phyloP scores from a whole-genome alignment of 2,797 vertebrate species.

The Enteromius radiatus region DNA sequence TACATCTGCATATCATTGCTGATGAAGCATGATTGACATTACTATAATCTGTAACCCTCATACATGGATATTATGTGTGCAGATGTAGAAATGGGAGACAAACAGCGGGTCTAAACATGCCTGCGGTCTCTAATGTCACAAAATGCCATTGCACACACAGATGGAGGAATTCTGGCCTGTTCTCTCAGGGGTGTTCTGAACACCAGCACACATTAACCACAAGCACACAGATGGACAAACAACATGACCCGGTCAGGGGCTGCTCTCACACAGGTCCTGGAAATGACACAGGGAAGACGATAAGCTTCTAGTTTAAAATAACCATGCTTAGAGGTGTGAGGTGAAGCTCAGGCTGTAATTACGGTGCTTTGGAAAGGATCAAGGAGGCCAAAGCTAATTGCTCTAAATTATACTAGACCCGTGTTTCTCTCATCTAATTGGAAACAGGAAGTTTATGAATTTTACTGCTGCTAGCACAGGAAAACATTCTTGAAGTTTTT shows the following conservation, averaged over 20 bases:
- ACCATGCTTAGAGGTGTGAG: slow-evolving; percentile 40
- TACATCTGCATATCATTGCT: neutral
- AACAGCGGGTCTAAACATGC: neutral
- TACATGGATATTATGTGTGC: neutral
- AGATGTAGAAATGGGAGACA: neutral
- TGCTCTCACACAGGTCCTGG: slow-evolving; percentile 26
- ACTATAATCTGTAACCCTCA: neutral
- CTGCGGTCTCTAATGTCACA: slow-evolving; percentile 15
- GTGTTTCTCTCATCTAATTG: slow-evolving; percentile 48
- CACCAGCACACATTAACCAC: slow-evolving; percentile 41
- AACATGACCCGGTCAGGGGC: slow-evolving; percentile 16
- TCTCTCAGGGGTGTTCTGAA: slow-evolving; percentile 21
- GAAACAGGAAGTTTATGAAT: slow-evolving; percentile 22
- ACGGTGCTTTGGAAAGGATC: slow-evolving; percentile 49
- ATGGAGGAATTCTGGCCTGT: slow-evolving; percentile 10
- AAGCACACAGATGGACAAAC: slow-evolving; percentile 30
- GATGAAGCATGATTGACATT: neutral
- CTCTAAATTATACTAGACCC: slow-evolving; percentile 40
- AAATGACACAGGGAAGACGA: slow-evolving; percentile 44
- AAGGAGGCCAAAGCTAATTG: slow-evolving; percentile 39
- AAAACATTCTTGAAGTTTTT: neutral
- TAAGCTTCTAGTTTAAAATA: slow-evolving; percentile 40
- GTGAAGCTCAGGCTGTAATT: slow-evolving; percentile 51
- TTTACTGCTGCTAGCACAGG: neutral
- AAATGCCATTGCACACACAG: slow-evolving; percentile 40